Evolutionary conservation across 2,797 vertebrate genomes (phyloP).

Genomic region (Micrastur ruficollis): DNA sequence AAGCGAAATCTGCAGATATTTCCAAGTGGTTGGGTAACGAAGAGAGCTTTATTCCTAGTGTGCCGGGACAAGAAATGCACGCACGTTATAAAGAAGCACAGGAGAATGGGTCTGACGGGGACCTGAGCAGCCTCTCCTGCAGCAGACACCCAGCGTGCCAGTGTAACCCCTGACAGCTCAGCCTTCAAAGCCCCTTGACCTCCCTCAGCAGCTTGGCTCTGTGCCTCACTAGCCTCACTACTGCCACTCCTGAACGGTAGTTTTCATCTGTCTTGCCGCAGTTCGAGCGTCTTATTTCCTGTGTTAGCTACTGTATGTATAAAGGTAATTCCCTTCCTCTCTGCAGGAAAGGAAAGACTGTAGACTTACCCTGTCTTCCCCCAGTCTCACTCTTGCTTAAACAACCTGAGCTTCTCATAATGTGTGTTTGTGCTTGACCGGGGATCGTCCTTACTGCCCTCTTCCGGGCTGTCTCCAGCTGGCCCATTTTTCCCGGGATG

Average conservation of each 20-base stretch:
- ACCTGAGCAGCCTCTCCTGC: background rate
- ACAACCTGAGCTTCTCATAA: background rate
- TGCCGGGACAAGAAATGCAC: background rate
- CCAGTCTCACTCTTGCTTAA: background rate
- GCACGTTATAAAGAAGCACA: background rate
- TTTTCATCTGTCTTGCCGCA: background rate
- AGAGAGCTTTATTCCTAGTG: background rate
- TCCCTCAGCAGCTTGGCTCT: background rate
- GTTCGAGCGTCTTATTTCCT: background rate
- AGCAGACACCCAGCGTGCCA: fast-evolving
- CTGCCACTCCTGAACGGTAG: background rate
- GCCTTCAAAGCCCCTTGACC: background rate
- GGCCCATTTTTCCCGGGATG: background rate
- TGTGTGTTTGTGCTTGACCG: background rate
- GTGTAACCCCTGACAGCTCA: background rate
- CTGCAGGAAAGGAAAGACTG: background rate
- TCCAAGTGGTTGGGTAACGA: background rate
- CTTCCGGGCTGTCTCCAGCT: too few relatives aligned
- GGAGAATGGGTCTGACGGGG: background rate
- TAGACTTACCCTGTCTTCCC: background rate
- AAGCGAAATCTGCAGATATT: background rate
- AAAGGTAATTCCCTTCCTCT: background rate
- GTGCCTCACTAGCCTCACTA: background rate
- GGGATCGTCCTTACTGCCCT: background rate
- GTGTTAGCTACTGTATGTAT: background rate